phyloP scores from a whole-genome alignment of 2,888 invertebrate species.

The Lobophora halterata region DNA sequence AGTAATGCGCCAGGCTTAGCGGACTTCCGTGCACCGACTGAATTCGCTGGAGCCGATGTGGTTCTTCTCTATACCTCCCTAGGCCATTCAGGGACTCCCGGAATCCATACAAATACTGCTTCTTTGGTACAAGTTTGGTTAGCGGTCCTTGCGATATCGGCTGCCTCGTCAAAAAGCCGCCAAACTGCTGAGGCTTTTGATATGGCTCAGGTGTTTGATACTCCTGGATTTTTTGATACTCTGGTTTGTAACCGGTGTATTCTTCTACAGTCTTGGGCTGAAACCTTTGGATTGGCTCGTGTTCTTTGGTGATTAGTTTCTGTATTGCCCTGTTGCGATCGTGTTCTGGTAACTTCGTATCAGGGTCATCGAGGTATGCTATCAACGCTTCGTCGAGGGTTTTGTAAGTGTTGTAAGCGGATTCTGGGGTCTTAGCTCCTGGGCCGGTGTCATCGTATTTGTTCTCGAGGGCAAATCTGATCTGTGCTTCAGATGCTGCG shows the following conservation, averaged over 20 bases:
- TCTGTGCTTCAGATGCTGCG: constrained; percentile 63
- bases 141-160: constrained; percentile 8
- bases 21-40: constrained; percentile 41
- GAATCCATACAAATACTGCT: constrained; percentile 10
- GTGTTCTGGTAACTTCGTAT: constrained; percentile 61
- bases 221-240: too few relatives aligned
- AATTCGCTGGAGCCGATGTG: constrained; percentile 39
- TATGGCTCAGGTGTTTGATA: too few relatives aligned
- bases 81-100: constrained; percentile 9
- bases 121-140: constrained; percentile 22
- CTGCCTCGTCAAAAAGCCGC: too few relatives aligned
- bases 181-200: too few relatives aligned
- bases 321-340: constrained; percentile 51
- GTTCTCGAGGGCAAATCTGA: constrained; percentile 67
- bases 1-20: constrained; percentile 44
- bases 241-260: constrained; percentile 39
- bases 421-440: constrained; percentile 54
- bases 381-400: constrained; percentile 61
- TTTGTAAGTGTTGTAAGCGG: constrained; percentile 61
- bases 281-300: constrained; percentile 21
- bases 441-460: constrained; percentile 74
- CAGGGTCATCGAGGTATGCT: constrained; percentile 61
- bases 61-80: constrained; percentile 22
- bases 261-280: constrained; percentile 45
- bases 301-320: constrained; percentile 28